These are phyloP conservation scores for Tauraco erythrolophus DNA, from an alignment of 2,113 vertebrate species.

Conservation along the genomic window DNA sequence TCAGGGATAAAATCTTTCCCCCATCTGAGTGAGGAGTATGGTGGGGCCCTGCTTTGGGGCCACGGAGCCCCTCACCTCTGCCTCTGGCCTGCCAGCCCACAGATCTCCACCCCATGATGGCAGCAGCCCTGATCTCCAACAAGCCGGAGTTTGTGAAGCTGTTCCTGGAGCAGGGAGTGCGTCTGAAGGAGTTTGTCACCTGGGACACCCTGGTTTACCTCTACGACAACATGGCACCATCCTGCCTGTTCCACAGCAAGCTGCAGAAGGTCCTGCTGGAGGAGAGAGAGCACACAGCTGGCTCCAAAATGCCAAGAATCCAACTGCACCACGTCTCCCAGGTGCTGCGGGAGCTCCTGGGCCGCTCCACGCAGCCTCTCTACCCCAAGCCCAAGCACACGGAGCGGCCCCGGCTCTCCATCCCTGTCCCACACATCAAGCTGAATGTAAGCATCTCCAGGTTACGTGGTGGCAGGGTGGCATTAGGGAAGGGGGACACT, in stretches of 20 bases:
- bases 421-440: constrained; percentile 65
- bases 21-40: neutral
- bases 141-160: constrained; percentile 92
- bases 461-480: accelerated
- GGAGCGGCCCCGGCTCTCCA: constrained; percentile 57
- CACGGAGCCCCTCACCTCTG: neutral
- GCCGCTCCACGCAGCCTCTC: constrained; percentile 84
- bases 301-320: constrained; percentile 29
- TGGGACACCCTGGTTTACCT: constrained; percentile 83
- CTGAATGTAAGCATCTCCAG: constrained; percentile 54
- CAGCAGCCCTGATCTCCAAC: constrained; percentile 88
- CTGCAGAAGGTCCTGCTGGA: constrained; percentile 81
- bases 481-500: neutral
- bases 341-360: constrained; percentile 88
- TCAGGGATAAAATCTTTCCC: neutral
- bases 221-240: constrained; percentile 81
- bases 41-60: neutral
- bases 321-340: constrained; percentile 83
- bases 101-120: constrained; percentile 90
- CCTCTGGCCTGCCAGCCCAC: constrained; percentile 75
- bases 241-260: constrained; percentile 86
- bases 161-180: constrained; percentile 91
- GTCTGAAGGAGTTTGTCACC: constrained; percentile 84
- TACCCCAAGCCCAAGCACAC: constrained; percentile 73
- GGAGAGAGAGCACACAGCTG: constrained; percentile 14